Conservation (phyloP, 2,113 vertebrate species). For the Mustela nigripes region DNA sequence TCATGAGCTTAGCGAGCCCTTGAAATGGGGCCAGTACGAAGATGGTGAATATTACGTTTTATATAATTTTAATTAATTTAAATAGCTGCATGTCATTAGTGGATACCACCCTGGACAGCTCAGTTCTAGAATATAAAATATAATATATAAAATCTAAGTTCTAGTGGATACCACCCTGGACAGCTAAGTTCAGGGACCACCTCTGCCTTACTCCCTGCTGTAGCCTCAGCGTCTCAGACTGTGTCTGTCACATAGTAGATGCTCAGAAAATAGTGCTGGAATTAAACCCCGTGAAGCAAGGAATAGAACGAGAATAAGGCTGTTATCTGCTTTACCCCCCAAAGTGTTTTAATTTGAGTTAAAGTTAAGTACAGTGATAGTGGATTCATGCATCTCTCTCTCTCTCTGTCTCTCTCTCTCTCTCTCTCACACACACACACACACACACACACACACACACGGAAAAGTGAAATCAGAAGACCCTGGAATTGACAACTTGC, state of each 20-base stretch:
- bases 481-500: neutral
- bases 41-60: neutral
- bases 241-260: neutral
- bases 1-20: neutral
- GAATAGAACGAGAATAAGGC: neutral
- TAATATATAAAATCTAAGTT: too few species aligned
- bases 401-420: too few species aligned
- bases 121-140: neutral
- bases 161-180: too few species aligned
- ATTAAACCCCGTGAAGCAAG: slow-evolving; percentile 12
- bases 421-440: neutral
- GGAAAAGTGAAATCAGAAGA: neutral
- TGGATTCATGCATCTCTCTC: neutral
- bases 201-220: neutral
- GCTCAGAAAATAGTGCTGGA: slow-evolving; percentile 21
- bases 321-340: neutral
- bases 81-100: neutral
- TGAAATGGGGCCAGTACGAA: neutral
- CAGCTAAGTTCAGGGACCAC: neutral
- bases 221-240: neutral
- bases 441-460: neutral
- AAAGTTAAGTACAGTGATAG: neutral
- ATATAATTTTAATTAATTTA: slow-evolving; percentile 33
- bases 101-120: neutral
- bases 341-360: neutral